These are phyloP conservation scores for Hydractinia symbiolongicarpus DNA, from an alignment of 30 jellyfish, hydroid and myxozoan species.

Conservation along the genomic window DNA sequence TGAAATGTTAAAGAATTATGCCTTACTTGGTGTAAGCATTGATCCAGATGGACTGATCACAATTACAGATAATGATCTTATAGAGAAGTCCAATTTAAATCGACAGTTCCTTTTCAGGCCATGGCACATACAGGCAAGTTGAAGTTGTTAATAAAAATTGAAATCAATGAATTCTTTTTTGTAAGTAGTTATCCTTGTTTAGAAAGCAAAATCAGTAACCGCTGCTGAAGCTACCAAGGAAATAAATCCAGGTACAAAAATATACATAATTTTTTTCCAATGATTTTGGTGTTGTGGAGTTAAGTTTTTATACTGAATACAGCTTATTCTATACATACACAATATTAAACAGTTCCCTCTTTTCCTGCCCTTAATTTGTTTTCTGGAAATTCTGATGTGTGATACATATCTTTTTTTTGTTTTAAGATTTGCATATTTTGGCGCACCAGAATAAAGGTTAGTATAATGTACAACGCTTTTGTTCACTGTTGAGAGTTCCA, in stretches of 20 bases:
- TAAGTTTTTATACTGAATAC: no score
- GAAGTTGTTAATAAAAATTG: background rate
- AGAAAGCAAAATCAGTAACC: constrained; percentile 84
- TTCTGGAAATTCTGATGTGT: background rate
- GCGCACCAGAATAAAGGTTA: constrained; percentile 88
- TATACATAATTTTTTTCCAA: background rate
- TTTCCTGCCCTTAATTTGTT: background rate
- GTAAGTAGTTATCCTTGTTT: background rate
- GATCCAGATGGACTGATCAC: constrained; percentile 54
- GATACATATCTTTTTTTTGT: background rate
- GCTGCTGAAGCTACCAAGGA: constrained; percentile 62
- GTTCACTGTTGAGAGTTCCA: background rate
- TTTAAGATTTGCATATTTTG: constrained; percentile 43
- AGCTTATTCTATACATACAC: no score
- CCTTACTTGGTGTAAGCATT: constrained; percentile 70
- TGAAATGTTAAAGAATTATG: constrained; percentile 79
- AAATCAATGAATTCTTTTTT: no score
- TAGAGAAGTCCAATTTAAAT: constrained; percentile 81
- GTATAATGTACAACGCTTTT: background rate
- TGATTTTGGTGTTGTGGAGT: no score
- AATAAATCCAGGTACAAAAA: constrained; percentile 62
- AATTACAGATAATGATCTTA: constrained; percentile 85
- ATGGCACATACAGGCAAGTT: constrained; percentile 77
- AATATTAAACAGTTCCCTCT: background rate
- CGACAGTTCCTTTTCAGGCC: constrained; percentile 86